Evolutionary conservation across 1,140 invertebrate species (phyloP).

Genomic region (Trachymyrmex septentrionalis): DNA sequence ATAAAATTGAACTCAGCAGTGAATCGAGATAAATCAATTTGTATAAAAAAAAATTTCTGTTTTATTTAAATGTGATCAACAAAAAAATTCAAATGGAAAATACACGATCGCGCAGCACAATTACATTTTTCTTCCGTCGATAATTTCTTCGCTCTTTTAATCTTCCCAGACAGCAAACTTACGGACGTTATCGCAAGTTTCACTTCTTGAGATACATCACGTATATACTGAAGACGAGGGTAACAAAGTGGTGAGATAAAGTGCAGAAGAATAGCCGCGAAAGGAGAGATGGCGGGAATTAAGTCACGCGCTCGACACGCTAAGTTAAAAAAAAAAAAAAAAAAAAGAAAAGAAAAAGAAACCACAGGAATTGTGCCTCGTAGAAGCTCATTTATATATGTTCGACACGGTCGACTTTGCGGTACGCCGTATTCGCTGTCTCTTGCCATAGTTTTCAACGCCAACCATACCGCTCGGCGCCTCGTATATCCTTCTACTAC

Average conservation of each 20-base stretch:
- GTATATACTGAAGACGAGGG: slow-evolving; percentile 11
- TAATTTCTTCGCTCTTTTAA: neutral
- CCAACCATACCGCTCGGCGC: neutral
- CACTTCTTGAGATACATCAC: slow-evolving; percentile 2
- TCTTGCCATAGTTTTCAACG: slow-evolving; percentile 44
- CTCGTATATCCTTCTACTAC: neutral
- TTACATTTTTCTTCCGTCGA: neutral
- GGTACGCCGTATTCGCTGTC: slow-evolving; percentile 7
- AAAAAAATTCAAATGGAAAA: neutral
- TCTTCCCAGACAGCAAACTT: neutral
- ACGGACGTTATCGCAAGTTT: slow-evolving; percentile 12
- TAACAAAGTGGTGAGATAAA: slow-evolving; percentile 28
- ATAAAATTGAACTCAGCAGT: neutral
- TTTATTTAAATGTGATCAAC: neutral
- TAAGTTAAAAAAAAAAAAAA: neutral
- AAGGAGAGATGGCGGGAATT: slow-evolving; percentile 13
- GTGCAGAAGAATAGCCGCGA: neutral
- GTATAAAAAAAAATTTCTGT: neutral
- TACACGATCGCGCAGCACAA: neutral
- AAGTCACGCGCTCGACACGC: neutral
- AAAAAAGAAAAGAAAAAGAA: neutral
- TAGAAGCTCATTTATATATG: slow-evolving; percentile 51
- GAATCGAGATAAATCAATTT: neutral
- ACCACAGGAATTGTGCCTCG: neutral
- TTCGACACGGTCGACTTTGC: slow-evolving; percentile 45